Evolutionary conservation across 2,113 vertebrate genomes (phyloP).

Genomic region (Dicrurus megarhynchus): DNA sequence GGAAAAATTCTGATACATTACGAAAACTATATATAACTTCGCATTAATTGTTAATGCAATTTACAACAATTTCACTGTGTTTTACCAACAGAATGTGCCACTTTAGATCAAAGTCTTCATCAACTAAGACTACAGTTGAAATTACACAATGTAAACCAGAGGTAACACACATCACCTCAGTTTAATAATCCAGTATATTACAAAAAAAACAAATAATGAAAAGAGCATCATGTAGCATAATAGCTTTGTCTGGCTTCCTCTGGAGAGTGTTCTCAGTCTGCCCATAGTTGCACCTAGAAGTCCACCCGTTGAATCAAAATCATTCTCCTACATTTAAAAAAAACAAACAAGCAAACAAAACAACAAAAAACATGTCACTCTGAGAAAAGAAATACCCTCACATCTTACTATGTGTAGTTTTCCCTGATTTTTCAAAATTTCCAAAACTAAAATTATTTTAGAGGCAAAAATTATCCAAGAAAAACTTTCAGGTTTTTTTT

Average conservation of each 20-base stretch:
- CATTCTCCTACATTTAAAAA: slow-evolving; percentile 79
- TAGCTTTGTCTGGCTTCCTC: slow-evolving; percentile 92
- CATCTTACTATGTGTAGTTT: background rate
- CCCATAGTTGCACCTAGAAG: slow-evolving; percentile 91
- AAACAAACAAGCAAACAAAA: background rate
- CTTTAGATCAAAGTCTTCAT: background rate
- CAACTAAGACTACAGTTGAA: slow-evolving; percentile 7
- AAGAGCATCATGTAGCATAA: slow-evolving; percentile 96
- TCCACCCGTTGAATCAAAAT: slow-evolving; percentile 93
- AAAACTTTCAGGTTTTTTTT: background rate
- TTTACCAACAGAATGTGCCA: background rate
- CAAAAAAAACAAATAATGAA: slow-evolving; percentile 90
- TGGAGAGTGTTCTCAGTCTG: slow-evolving; percentile 87
- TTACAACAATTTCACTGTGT: slow-evolving; percentile 4
- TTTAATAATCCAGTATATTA: slow-evolving; percentile 96
- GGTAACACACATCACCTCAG: slow-evolving; percentile 72
- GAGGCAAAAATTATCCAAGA: background rate
- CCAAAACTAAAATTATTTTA: background rate
- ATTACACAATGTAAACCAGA: slow-evolving; percentile 21
- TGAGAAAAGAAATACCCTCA: background rate
- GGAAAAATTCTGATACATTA: background rate
- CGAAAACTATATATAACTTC: background rate
- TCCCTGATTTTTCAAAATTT: background rate
- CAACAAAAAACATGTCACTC: background rate
- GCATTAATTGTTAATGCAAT: slow-evolving; percentile 56